Conservation (phyloP, 2,888 invertebrate species). For the Microplitis manilae region DNA sequence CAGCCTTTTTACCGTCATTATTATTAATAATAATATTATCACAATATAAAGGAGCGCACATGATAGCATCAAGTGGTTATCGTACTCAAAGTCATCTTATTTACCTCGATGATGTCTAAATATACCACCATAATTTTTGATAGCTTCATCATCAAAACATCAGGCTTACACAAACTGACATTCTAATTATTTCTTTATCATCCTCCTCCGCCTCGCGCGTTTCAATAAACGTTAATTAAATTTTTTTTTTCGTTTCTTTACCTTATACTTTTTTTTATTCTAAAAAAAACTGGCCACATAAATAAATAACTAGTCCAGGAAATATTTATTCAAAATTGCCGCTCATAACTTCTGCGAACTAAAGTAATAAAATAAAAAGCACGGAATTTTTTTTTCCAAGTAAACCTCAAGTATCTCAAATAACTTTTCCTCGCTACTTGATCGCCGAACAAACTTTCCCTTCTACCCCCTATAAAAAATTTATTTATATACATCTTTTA, state of each 20-base stretch:
- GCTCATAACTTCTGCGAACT: not conserved
- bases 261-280: not conserved
- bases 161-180: constrained; percentile 8
- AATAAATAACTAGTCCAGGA: not conserved
- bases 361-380: not conserved
- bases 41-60: not conserved
- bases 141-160: not conserved
- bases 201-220: not conserved
- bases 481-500: no score
- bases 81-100: constrained; percentile 36
- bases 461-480: not conserved
- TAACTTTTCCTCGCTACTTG: constrained; percentile 7
- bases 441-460: not conserved
- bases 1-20: not conserved
- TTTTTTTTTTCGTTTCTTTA: constrained; percentile 4
- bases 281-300: not conserved
- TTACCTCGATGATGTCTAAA: constrained; percentile 30
- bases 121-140: constrained; percentile 19
- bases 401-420: not conserved
- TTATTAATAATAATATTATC: not conserved
- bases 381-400: constrained; percentile 11
- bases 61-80: not conserved
- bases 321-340: not conserved
- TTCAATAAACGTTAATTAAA: constrained; percentile 6
- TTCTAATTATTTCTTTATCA: constrained; percentile 35